A percentile compares a stretch with the other conserved stretches of the same genome.
phyloP scores from a whole-genome alignment of 2,797 vertebrate species.

The Trachops cirrhosus region DNA sequence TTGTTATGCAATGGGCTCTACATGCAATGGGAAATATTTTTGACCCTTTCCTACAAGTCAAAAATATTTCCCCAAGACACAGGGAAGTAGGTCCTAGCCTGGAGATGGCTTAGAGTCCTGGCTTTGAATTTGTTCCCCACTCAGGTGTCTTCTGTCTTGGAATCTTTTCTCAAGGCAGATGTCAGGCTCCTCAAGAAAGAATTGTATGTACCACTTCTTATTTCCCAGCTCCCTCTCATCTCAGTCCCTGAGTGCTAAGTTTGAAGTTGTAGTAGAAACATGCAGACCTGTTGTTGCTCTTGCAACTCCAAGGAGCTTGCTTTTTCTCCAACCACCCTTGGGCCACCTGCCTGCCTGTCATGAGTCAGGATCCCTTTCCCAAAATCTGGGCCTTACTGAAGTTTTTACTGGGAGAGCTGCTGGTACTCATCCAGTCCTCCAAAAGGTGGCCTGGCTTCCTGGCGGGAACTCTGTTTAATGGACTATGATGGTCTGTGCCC shows the following conservation, averaged over 20 bases:
- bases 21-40: neutral
- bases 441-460: slow-evolving; percentile 13
- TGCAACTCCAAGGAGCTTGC: slow-evolving; percentile 32
- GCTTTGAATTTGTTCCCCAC: neutral
- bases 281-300: slow-evolving; percentile 28
- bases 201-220: slow-evolving; percentile 15
- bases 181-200: neutral
- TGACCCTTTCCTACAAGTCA: neutral
- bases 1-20: slow-evolving; percentile 52
- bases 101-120: neutral
- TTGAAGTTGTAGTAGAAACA: slow-evolving; percentile 43
- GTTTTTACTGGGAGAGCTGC: slow-evolving; percentile 7
- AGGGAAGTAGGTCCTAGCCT: neutral
- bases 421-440: slow-evolving; percentile 21
- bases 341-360: neutral
- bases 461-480: slow-evolving; percentile 14
- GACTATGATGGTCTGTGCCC: neutral
- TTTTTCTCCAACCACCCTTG: neutral
- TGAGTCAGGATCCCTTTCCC: slow-evolving; percentile 41
- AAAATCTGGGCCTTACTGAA: slow-evolving; percentile 39
- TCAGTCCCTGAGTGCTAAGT: neutral
- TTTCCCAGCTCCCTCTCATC: slow-evolving; percentile 40
- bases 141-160: slow-evolving; percentile 44
- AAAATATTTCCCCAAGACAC: slow-evolving; percentile 8
- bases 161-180: slow-evolving; percentile 34